These are phyloP conservation scores for Cotesia congregata DNA, from an alignment of 2,888 invertebrate genomes.

Conservation along the genomic window DNA sequence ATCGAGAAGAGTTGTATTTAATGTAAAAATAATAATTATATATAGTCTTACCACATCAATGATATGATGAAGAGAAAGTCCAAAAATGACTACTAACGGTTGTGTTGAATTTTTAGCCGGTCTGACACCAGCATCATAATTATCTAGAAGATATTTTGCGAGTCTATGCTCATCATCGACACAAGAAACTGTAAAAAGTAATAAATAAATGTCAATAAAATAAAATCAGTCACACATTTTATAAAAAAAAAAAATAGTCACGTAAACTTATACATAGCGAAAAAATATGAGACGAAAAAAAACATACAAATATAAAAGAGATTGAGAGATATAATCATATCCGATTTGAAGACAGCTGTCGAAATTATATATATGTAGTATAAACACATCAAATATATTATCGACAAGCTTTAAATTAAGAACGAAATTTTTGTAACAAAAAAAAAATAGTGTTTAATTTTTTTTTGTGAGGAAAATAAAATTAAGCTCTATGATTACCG, in stretches of 20 bases:
- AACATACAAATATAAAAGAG: neutral
- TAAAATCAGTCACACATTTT: neutral
- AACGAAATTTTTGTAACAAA: neutral
- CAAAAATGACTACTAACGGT: constrained; percentile 84
- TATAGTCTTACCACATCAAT: constrained; percentile 81
- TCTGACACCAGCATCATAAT: constrained; percentile 83
- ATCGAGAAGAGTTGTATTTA: too few species aligned
- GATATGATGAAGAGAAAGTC: constrained; percentile 86
- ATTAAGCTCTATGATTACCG: constrained; percentile 5
- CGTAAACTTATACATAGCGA: too few species aligned
- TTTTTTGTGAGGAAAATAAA: neutral
- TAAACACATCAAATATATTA: neutral
- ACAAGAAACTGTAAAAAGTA: constrained; percentile 56
- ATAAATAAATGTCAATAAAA: neutral
- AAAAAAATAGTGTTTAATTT: neutral
- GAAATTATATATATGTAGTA: constrained; percentile 9
- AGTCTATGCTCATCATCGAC: constrained; percentile 83
- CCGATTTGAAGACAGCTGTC: constrained; percentile 31
- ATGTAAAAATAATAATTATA: neutral
- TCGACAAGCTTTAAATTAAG: neutral
- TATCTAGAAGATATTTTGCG: constrained; percentile 80
- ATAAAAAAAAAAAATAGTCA: too few species aligned
- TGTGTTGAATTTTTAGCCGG: constrained; percentile 84
- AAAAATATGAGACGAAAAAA: neutral
- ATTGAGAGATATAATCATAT: constrained; percentile 14